Conservation (phyloP, 2,113 vertebrate species). For the Pyxicephalus adspersus region DNA sequence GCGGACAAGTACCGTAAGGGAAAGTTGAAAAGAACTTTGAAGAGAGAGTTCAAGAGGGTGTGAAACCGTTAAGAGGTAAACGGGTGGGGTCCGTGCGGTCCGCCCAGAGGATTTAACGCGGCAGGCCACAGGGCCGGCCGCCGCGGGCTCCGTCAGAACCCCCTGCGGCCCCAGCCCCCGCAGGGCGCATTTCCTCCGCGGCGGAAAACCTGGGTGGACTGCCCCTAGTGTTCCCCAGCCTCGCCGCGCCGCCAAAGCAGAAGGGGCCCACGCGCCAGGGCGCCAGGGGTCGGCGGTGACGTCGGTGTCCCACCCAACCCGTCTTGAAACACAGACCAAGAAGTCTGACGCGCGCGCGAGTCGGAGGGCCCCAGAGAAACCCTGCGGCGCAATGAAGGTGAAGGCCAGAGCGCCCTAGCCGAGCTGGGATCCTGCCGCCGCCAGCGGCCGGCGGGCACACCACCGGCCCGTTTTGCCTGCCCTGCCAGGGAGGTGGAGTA, state of each 20-base stretch:
- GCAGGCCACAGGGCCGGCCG: no score
- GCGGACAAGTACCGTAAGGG: no score
- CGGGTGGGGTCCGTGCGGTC: no score
- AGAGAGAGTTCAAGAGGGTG: no score
- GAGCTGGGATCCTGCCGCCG: slow-evolving; percentile 14
- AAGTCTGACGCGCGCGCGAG: slow-evolving; percentile 40
- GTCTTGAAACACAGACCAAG: slow-evolving; percentile 51
- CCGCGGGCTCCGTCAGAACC: no score
- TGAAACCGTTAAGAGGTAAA: no score
- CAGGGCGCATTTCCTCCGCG: slow-evolving; percentile 6
- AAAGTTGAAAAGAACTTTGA: no score
- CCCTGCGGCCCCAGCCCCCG: no score
- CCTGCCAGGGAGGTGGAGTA: no score
- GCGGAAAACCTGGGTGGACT: slow-evolving; percentile 44
- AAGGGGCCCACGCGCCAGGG: slow-evolving; percentile 18
- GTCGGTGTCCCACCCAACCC: slow-evolving; percentile 35
- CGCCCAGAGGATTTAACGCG: no score
- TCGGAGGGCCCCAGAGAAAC: slow-evolving; percentile 5
- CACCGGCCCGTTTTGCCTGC: slow-evolving; percentile 54
- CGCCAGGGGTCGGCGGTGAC: slow-evolving; percentile 19
- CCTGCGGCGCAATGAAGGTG: slow-evolving; percentile 14
- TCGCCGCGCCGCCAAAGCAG: background rate
- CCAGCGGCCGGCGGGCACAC: slow-evolving; percentile 43
- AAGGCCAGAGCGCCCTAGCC: slow-evolving; percentile 15
- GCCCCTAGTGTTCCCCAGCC: background rate